These are phyloP conservation scores for Cephalotes varians DNA, from an alignment of 2,888 invertebrate genomes.

Conservation along the genomic window DNA sequence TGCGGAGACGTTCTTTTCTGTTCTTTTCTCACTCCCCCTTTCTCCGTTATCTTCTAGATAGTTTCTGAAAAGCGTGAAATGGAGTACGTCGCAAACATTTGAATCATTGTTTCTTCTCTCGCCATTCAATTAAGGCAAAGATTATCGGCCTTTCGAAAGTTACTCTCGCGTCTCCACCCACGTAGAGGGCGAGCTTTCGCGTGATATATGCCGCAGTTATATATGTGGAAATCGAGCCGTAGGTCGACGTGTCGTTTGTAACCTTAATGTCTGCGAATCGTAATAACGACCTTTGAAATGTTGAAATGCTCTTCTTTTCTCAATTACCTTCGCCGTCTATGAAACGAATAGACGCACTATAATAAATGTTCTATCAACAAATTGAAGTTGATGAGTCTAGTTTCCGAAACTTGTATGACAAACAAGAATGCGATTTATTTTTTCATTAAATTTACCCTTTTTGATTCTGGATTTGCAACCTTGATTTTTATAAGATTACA, in stretches of 20 bases:
- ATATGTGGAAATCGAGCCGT: slow-evolving; percentile 61
- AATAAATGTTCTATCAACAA: slow-evolving; percentile 1
- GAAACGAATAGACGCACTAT: slow-evolving; percentile 18
- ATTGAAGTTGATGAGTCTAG: neutral
- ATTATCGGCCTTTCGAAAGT: slow-evolving; percentile 73
- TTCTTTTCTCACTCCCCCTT: neutral
- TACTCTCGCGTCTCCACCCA: slow-evolving; percentile 44
- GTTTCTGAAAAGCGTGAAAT: slow-evolving; percentile 40
- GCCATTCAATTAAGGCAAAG: slow-evolving; percentile 76
- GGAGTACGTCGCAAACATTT: slow-evolving; percentile 66
- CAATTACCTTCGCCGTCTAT: slow-evolving; percentile 17
- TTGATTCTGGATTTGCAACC: neutral
- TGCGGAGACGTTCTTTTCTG: neutral
- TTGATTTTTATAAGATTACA: neutral
- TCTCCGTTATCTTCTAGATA: slow-evolving; percentile 18
- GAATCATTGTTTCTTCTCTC: slow-evolving; percentile 76
- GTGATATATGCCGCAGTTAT: slow-evolving; percentile 55
- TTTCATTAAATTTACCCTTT: neutral
- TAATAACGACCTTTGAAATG: slow-evolving; percentile 50
- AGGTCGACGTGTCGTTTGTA: slow-evolving; percentile 65
- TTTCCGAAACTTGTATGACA: neutral
- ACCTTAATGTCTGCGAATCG: slow-evolving; percentile 59
- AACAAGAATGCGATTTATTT: neutral
- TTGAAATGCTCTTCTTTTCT: slow-evolving; percentile 34
- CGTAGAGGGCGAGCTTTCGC: slow-evolving; percentile 48